These are phyloP conservation scores for Geococcyx californianus DNA, from an alignment of 2,113 vertebrate species.

Conservation along the genomic window DNA sequence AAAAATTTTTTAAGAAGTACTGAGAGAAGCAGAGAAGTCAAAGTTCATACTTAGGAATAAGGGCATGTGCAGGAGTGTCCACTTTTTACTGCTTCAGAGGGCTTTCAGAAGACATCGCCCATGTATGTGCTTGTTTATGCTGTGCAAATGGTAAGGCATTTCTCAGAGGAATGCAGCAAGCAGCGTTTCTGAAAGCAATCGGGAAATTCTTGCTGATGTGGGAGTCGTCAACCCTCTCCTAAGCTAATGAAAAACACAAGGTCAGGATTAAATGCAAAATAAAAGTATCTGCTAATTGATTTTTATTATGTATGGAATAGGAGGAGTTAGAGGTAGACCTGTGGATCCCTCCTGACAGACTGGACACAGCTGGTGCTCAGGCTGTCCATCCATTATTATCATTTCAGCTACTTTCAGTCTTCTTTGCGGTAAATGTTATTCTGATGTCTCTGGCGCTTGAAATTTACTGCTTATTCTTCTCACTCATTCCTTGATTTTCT, in stretches of 20 bases:
- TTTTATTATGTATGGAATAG: neutral
- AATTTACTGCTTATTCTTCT: neutral
- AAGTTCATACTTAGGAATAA: neutral
- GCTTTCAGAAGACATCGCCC: conserved; percentile 2
- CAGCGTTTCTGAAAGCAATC: conserved; percentile 25
- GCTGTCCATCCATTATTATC: accelerated
- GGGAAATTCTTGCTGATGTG: conserved; percentile 50
- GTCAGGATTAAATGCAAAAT: neutral
- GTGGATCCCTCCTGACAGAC: neutral
- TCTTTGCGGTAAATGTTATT: neutral
- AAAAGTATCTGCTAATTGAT: neutral
- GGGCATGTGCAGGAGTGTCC: neutral
- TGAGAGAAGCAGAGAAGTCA: neutral
- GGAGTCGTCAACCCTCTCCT: conserved; percentile 16
- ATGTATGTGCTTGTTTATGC: conserved; percentile 2
- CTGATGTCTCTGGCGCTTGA: neutral
- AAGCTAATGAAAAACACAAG: neutral
- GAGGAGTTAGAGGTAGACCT: neutral
- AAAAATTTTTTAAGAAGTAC: neutral
- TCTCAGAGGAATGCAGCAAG: conserved; percentile 7
- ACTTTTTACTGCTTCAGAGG: neutral
- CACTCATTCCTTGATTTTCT: neutral
- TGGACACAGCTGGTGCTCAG: neutral
- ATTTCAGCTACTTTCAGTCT: neutral
- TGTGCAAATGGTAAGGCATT: conserved; percentile 2